phyloP scores from a whole-genome alignment of 2,888 invertebrate genomes.

The Terebella lapidaria region DNA sequence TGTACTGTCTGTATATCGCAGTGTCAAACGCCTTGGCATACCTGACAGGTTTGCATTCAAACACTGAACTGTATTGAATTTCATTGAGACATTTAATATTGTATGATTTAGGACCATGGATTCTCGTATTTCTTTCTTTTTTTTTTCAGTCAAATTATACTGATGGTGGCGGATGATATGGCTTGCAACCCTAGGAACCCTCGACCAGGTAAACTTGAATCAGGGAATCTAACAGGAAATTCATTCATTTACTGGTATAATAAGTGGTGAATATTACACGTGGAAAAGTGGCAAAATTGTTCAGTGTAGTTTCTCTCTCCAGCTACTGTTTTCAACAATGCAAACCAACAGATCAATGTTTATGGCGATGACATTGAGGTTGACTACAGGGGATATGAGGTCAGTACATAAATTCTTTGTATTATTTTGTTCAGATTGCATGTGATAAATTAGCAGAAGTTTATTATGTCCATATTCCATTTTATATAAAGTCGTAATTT shows the following conservation, averaged over 20 bases:
- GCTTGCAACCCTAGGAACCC: slow-evolving; percentile 98
- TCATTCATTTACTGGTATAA: not conserved
- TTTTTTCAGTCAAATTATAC: slow-evolving; percentile 75
- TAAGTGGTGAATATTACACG: not conserved
- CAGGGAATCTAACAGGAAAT: no score
- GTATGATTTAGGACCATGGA: not conserved
- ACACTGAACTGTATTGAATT: slow-evolving; percentile 1
- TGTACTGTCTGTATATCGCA: slow-evolving; percentile 93
- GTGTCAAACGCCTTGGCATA: slow-evolving; percentile 96
- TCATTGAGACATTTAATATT: not conserved
- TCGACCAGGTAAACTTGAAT: slow-evolving; percentile 67
- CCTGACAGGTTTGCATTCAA: slow-evolving; percentile 68
- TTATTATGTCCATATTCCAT: no score
- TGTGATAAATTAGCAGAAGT: no score
- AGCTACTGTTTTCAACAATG: slow-evolving; percentile 96
- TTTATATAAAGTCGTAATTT: no score
- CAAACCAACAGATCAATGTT: slow-evolving; percentile 95
- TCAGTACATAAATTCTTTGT: slow-evolving; percentile 20
- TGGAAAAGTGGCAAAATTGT: not conserved
- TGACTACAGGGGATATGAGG: slow-evolving; percentile 81
- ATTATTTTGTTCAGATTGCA: not conserved
- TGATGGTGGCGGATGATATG: slow-evolving; percentile 99
- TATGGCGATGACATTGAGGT: slow-evolving; percentile 99
- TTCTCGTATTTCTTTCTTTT: not conserved
- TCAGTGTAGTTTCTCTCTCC: slow-evolving; percentile 17